These are phyloP conservation scores for Acanthornis magna DNA, from an alignment of 2,797 vertebrate genomes.

Conservation along the genomic window DNA sequence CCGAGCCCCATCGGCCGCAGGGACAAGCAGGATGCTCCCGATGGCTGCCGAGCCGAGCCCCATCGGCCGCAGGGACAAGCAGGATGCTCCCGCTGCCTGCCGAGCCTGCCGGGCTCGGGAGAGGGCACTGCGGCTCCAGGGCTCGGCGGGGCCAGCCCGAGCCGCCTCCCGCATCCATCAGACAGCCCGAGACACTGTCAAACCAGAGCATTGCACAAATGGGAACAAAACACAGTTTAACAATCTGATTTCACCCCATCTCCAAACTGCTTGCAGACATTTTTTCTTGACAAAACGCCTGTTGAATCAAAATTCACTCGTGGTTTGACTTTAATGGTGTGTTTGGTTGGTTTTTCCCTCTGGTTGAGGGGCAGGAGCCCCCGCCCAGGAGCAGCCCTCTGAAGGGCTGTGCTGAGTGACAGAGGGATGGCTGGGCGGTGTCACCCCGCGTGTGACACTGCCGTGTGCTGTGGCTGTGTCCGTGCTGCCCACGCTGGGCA, in stretches of 20 bases:
- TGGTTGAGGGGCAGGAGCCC: conserved; percentile 22
- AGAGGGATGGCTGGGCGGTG: background rate
- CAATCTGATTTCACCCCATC: conserved; percentile 67
- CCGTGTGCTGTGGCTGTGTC: rapidly evolving
- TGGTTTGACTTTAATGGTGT: background rate
- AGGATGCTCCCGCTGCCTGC: background rate
- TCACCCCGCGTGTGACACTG: background rate
- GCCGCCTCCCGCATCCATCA: background rate
- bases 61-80: too few relatives aligned
- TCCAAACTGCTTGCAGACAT: conserved; percentile 56
- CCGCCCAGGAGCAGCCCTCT: background rate
- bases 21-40: too few relatives aligned
- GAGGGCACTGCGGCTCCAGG: conserved; percentile 58
- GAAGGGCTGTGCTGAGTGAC: background rate
- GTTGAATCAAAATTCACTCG: conserved; percentile 31
- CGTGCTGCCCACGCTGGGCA: background rate
- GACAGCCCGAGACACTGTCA: conserved; percentile 59
- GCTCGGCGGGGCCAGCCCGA: background rate
- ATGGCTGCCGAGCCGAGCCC: too few relatives aligned
- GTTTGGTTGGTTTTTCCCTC: conserved; percentile 38
- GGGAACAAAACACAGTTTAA: conserved; percentile 77
- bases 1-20: too few relatives aligned
- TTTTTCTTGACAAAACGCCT: conserved; percentile 60
- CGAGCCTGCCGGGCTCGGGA: background rate
- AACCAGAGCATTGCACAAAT: conserved; percentile 72